Evolutionary conservation across 2,888 invertebrate species (phyloP).

Genomic region (Ptychoptera albimana): DNA sequence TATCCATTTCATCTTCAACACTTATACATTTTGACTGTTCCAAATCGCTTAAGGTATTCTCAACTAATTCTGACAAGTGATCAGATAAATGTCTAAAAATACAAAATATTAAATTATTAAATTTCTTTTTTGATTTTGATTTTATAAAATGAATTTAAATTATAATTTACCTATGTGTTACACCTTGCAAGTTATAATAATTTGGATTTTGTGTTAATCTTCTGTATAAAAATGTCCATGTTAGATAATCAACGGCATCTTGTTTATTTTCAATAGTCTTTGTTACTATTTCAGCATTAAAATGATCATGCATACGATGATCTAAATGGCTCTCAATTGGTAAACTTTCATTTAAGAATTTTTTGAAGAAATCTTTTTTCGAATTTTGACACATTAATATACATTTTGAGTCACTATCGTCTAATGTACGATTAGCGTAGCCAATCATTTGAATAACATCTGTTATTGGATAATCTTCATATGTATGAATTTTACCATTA

Average conservation of each 20-base stretch:
- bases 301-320: slow-evolving; percentile 95
- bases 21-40: slow-evolving; percentile 96
- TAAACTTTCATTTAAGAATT: slow-evolving; percentile 90
- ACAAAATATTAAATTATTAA: background rate
- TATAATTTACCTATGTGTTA: slow-evolving; percentile 52
- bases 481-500: slow-evolving; percentile 67
- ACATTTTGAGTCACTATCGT: slow-evolving; percentile 87
- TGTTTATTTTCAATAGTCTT: slow-evolving; percentile 99
- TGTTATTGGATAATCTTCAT: slow-evolving; percentile 96
- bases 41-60: slow-evolving; percentile 83
- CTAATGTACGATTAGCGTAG: slow-evolving; percentile 80
- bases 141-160: background rate
- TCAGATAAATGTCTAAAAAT: slow-evolving; percentile 77
- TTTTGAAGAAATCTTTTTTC: slow-evolving; percentile 97
- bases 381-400: slow-evolving; percentile 94
- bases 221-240: slow-evolving; percentile 97
- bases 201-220: slow-evolving; percentile 98
- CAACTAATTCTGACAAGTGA: slow-evolving; percentile 94
- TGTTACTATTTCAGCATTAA: slow-evolving; percentile 99
- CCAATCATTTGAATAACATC: slow-evolving; percentile 98
- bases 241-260: slow-evolving; percentile 97
- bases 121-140: background rate
- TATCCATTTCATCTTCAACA: slow-evolving; percentile 96
- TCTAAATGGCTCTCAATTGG: slow-evolving; percentile 97
- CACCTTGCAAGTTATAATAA: slow-evolving; percentile 95